Evolutionary conservation across 2,113 vertebrate species (phyloP), one percentile per base, ranked within the genome.

Genomic region (Rhineura floridana): DNA sequence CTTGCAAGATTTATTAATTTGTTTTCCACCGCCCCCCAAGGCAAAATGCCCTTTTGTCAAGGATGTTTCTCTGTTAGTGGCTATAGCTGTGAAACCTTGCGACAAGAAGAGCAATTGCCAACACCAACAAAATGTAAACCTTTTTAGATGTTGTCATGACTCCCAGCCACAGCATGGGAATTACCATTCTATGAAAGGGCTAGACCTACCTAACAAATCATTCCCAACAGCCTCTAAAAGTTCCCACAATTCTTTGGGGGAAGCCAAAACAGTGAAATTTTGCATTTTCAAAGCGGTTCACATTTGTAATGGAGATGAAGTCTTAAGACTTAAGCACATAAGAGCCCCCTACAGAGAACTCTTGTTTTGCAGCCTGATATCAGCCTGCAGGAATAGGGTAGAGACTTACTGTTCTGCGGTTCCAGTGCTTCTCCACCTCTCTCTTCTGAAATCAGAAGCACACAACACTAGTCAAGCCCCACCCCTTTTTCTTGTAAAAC

Each of bases 1-100:
- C 87, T 81, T 55, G 70, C 79, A 89, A 63, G 63, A 2, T 90
- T 93, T 7, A 36, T 36, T 42, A 21, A 17, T 42, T 21, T 4
- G 19, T 6, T 48, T 77, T 48, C 25, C n/a, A 2, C 9, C 0
- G 21, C 17, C n/a, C 36, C 62, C 42, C 11, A 72, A 75, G 59
- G 33, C 46, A 33, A 80, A 81, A 59, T 87, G 33, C 19, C 7
- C 2, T 17, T 48, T 81, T 75, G 55, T 30, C n/a, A 78, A 67
- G 4, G 21, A 50, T 25, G 9, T 36, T 77, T 67, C 44, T 39
- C 15, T 76, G 3, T 78, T 48, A 48, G 3, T 73, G 79, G 42
- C 15, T 4, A 50, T 48, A 55, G 39, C 65, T 55, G 48, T 82
- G 79, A 75, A 81, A 72, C 11, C 28, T 72, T 72, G 48, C 42